These are phyloP conservation scores for Rhagonycha fulva DNA, from an alignment of 2,888 invertebrate genomes.

Conservation along the genomic window DNA sequence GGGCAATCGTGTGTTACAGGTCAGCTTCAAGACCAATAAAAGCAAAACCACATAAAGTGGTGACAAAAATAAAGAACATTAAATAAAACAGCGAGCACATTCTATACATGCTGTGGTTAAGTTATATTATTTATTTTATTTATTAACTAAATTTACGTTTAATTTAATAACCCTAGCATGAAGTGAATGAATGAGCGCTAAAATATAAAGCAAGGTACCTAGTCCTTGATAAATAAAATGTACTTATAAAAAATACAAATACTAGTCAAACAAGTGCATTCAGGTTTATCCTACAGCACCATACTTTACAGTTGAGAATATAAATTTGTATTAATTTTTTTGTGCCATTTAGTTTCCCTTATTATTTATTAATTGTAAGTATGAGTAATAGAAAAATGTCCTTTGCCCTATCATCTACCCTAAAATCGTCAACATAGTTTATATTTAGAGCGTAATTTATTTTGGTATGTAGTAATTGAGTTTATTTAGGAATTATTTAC, in stretches of 20 bases:
- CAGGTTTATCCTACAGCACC: conserved; percentile 55
- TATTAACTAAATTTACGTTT: conserved; percentile 19
- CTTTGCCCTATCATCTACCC: conserved; percentile 34
- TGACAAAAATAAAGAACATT: conserved; percentile 4
- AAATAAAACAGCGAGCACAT: conserved; percentile 4
- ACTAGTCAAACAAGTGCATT: conserved; percentile 56
- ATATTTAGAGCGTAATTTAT: conserved; percentile 42
- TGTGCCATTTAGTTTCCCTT: conserved; percentile 46
- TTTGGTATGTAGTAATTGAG: conserved; percentile 36
- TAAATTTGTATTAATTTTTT: conserved; percentile 45
- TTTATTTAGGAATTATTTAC: conserved; percentile 36
- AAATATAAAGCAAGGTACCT: conserved; percentile 12
- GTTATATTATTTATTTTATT: conserved; percentile 31
- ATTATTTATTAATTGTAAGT: conserved; percentile 24
- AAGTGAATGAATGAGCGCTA: conserved; percentile 29
- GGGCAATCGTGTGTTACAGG: conserved; percentile 93
- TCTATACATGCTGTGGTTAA: conserved; percentile 14
- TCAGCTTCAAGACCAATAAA: conserved; percentile 95
- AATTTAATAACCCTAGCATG: conserved; percentile 34
- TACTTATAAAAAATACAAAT: conserved; percentile 54
- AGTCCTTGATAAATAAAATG: conserved; percentile 33
- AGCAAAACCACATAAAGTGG: conserved; percentile 69
- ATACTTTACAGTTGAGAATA: conserved; percentile 41
- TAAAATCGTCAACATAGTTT: conserved; percentile 42
- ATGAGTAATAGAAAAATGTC: conserved; percentile 14